Base-by-base conservation (phyloP, 2,888 invertebrate genomes). In the Polymixis flavicincta region DNA sequence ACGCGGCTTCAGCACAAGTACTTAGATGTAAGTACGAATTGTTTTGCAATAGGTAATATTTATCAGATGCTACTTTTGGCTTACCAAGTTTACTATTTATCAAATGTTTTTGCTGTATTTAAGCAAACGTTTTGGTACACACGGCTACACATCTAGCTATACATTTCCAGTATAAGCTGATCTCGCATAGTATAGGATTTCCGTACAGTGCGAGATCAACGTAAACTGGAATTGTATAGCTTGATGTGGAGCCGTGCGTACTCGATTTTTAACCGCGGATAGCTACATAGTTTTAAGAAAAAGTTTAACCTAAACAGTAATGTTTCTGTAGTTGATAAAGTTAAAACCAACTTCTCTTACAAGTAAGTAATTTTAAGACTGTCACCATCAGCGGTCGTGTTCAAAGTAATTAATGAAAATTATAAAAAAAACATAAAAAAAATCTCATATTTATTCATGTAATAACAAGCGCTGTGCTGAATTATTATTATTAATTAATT, bases 381-480 rank as follows among this genome's bases (percentile, higher is more conserved):
- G 73, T 70, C 61, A 78, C 82, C 85, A 85, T 84, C 84, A 85
- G 85, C 71, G 66, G 66, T 69, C 61, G 81, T 85, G 81, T 87
- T 86, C 81, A 83, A 79, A 50, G 5, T 45, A 60, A 14, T 14
- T 13, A 52, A 59, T 28, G 37, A 78, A 82, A 75, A 67, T 71
- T n/a, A n/a, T n/a, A n/a, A n/a, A n/a, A n/a, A n/a, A 78, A 81
- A 68, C 6, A 32, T 25, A 54, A 17, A n/a, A 60, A 78, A 73
- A 76, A 76, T 83, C 63, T 82, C 83, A 78, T 88, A 90, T 91
- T 91, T 92, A 87, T 88, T 88, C 74, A 81, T 73, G 68, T 85
- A 86, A 78, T 85, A 88, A 91, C 88, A 90, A 90, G 88, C 87
- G 87, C 78, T 85, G 87, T 90, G 89, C 87, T 73, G 55, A 60